Evolutionary conservation across 2,113 vertebrate species (phyloP).

Genomic region (Eidolon helvum): DNA sequence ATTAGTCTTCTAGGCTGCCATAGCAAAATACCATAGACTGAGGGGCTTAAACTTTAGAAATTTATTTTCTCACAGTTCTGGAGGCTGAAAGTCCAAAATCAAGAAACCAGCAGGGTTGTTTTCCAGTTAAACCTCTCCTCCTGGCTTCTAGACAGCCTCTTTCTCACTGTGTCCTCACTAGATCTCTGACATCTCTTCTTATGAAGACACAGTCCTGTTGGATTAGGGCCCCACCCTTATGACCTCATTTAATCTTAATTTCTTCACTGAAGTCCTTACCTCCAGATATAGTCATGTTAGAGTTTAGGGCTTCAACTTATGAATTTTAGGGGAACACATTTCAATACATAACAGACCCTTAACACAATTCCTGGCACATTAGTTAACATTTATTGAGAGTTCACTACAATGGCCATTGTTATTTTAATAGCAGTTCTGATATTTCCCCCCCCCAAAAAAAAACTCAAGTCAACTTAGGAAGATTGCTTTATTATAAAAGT

Average conservation of each 20-base stretch:
- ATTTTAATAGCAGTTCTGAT: background rate
- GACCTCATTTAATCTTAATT: background rate
- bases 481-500: background rate
- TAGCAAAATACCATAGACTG: background rate
- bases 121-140: background rate
- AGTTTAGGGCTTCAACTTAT: background rate
- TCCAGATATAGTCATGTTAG: background rate
- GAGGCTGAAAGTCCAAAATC: background rate
- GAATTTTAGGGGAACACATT: background rate
- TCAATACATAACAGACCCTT: background rate
- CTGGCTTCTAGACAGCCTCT: background rate
- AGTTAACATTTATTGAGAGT: background rate
- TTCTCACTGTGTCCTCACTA: background rate
- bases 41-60: background rate
- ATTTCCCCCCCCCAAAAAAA: background rate
- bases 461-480: background rate
- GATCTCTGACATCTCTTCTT: background rate
- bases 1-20: background rate
- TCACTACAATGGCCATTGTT: background rate
- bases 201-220: background rate
- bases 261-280: background rate
- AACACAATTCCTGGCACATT: background rate
- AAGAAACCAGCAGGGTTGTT: background rate
- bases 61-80: background rate
- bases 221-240: background rate